Evolutionary conservation across 2,113 vertebrate species (phyloP).

Genomic region (Hiodon tergisus): DNA sequence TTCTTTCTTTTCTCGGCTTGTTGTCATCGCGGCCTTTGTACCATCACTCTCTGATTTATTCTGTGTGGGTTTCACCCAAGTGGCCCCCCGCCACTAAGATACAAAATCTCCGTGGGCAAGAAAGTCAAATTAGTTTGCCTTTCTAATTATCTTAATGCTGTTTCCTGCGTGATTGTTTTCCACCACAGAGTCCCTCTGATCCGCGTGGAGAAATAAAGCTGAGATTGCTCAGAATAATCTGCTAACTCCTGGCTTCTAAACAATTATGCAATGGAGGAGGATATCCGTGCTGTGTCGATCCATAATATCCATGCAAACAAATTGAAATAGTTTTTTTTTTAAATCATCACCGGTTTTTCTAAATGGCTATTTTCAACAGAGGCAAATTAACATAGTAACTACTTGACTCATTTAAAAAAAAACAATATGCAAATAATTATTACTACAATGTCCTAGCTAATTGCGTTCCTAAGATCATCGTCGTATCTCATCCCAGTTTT

Average conservation of each 20-base stretch:
- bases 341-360: no score
- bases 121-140: conserved; percentile 29
- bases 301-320: neutral
- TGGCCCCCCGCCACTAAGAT: conserved; percentile 25
- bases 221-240: conserved; percentile 21
- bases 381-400: no score
- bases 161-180: conserved; percentile 26
- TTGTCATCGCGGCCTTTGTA: conserved; percentile 1
- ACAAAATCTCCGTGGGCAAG: conserved; percentile 24
- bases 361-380: no score
- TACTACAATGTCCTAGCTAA: no score
- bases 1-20: conserved; percentile 8
- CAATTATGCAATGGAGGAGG: neutral
- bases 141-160: conserved; percentile 29
- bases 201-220: conserved; percentile 22
- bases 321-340: neutral
- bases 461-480: no score
- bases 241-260: conserved; percentile 15
- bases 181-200: conserved; percentile 22
- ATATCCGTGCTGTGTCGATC: neutral
- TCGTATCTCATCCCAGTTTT: neutral
- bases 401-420: neutral
- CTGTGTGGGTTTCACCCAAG: conserved; percentile 24
- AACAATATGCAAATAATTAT: neutral
- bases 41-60: conserved; percentile 6